These are phyloP conservation scores for Phrynocephalus forsythii DNA, from an alignment of 2,797 vertebrate genomes.

Conservation along the genomic window DNA sequence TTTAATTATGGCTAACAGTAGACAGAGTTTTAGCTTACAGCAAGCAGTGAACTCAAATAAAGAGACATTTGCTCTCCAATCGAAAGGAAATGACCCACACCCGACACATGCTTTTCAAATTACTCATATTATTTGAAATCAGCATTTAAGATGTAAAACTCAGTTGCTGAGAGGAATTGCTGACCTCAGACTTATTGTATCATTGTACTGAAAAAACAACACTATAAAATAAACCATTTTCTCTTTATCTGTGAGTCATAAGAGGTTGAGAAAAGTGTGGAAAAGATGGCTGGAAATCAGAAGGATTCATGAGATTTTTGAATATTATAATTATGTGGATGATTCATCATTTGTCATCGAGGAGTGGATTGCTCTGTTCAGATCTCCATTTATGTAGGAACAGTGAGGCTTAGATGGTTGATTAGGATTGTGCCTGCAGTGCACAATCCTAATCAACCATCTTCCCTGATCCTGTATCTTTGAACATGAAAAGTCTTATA, in stretches of 20 bases:
- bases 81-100: slow-evolving; percentile 78
- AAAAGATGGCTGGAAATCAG: slow-evolving; percentile 19
- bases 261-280: slow-evolving; percentile 50
- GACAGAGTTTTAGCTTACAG: slow-evolving; percentile 77
- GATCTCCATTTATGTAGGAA: slow-evolving; percentile 45
- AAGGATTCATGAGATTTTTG: slow-evolving; percentile 34
- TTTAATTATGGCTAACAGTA: slow-evolving; percentile 79
- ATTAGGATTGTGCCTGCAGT: slow-evolving; percentile 20
- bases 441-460: background rate
- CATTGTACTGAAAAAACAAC: slow-evolving; percentile 45
- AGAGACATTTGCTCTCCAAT: slow-evolving; percentile 80
- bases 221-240: slow-evolving; percentile 13
- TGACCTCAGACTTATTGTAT: slow-evolving; percentile 56
- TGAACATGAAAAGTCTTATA: background rate
- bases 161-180: slow-evolving; percentile 48
- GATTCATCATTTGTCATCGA: background rate
- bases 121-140: slow-evolving; percentile 68
- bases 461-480: too few species aligned
- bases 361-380: background rate
- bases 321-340: slow-evolving; percentile 37
- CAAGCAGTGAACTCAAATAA: slow-evolving; percentile 78
- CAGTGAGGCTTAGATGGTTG: slow-evolving; percentile 48
- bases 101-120: slow-evolving; percentile 72
- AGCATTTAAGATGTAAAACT: slow-evolving; percentile 71
- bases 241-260: slow-evolving; percentile 54